A percentile compares a stretch with the other conserved stretches of the same genome.
phyloP scores from a whole-genome alignment of 2,113 vertebrate genomes.

The Pygoscelis antarcticus region DNA sequence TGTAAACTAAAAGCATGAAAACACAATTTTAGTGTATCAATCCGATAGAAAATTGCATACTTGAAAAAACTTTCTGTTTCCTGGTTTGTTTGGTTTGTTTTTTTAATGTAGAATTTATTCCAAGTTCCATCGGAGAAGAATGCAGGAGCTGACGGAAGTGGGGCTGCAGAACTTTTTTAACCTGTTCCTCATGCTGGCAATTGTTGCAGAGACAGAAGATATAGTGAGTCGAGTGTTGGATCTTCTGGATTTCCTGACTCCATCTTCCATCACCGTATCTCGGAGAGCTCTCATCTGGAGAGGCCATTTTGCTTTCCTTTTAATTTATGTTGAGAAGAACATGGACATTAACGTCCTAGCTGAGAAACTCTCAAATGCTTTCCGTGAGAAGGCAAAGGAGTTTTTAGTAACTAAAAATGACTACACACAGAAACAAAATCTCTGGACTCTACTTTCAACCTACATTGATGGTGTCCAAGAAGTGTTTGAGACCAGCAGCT shows the following conservation, averaged over 20 bases:
- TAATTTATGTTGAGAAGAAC: constrained; percentile 88
- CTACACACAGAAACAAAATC: constrained; percentile 81
- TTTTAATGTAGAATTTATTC: constrained; percentile 87
- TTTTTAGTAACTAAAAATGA: constrained; percentile 89
- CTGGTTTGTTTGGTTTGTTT: not conserved
- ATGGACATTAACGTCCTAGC: constrained; percentile 87
- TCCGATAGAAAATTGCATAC: not conserved
- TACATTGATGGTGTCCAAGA: constrained; percentile 92
- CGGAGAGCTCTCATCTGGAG: constrained; percentile 87
- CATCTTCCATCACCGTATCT: constrained; percentile 64
- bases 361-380: constrained; percentile 81
- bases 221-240: constrained; percentile 83
- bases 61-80: not conserved
- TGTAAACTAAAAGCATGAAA: not conserved
- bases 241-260: constrained; percentile 81
- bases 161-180: constrained; percentile 92
- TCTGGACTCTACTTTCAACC: constrained; percentile 88
- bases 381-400: constrained; percentile 87
- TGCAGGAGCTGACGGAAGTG: constrained; percentile 90
- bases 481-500: constrained; percentile 88
- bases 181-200: constrained; percentile 87
- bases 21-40: not conserved
- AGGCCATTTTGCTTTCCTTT: constrained; percentile 86
- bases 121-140: constrained; percentile 92
- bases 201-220: constrained; percentile 86